Evolutionary conservation across 2,113 vertebrate genomes (phyloP).

Genomic region (Atherinomorus stipes): DNA sequence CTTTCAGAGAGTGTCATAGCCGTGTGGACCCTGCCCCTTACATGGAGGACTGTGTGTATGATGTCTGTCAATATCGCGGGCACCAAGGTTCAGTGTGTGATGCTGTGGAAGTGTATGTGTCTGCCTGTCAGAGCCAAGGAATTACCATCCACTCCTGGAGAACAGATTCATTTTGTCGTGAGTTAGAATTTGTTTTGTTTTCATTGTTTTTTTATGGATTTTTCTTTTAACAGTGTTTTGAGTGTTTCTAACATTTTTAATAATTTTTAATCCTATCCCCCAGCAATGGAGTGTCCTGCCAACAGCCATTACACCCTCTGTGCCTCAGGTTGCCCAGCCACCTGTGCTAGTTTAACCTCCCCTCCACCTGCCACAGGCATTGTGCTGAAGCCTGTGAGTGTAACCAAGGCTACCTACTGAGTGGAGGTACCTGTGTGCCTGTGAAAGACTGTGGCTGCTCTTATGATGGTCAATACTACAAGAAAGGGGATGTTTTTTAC

Average conservation of each 20-base stretch:
- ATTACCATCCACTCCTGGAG: constrained; percentile 71
- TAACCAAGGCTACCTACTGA: constrained; percentile 76
- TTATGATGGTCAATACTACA: constrained; percentile 80
- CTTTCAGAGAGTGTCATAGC: constrained; percentile 71
- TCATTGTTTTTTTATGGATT: not conserved
- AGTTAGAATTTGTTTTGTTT: constrained; percentile 49
- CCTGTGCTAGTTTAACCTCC: constrained; percentile 69
- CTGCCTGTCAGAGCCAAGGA: constrained; percentile 71
- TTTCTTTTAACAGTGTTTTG: not conserved
- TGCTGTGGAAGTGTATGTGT: constrained; percentile 66
- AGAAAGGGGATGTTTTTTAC: constrained; percentile 74
- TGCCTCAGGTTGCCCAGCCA: constrained; percentile 68
- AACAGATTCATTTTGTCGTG: constrained; percentile 71
- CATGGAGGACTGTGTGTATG: constrained; percentile 74
- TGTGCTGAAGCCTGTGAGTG: constrained; percentile 86
- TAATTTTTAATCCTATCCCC: not conserved
- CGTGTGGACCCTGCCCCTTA: constrained; percentile 64
- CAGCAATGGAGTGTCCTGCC: constrained; percentile 81
- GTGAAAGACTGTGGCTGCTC: constrained; percentile 83
- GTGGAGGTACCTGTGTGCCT: constrained; percentile 80
- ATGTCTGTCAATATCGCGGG: constrained; percentile 70
- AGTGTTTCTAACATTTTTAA: not conserved
- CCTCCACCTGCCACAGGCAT: constrained; percentile 53
- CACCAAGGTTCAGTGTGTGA: constrained; percentile 60
- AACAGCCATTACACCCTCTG: constrained; percentile 85